Conservation (phyloP, 2,113 vertebrate genomes). For the Cyanoliseus patagonus region DNA sequence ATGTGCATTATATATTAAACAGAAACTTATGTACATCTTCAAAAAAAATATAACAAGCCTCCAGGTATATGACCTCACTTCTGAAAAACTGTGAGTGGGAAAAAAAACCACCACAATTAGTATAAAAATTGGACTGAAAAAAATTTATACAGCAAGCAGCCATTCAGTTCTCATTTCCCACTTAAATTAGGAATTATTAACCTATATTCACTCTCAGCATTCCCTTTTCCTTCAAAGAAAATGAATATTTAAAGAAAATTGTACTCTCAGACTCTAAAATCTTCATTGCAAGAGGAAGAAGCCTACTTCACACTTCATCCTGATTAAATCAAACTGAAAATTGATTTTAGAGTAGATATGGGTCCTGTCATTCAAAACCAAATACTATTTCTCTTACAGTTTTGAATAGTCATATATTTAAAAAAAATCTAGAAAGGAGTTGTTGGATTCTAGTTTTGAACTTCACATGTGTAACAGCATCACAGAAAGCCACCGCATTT, state of each 20-base stretch:
- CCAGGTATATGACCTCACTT: not conserved
- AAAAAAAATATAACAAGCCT: not conserved
- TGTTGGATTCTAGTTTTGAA: not conserved
- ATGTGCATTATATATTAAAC: not conserved
- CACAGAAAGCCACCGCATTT: not conserved
- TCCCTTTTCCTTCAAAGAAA: not conserved
- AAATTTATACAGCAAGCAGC: not conserved
- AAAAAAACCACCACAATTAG: fast-evolving
- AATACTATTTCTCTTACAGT: not conserved
- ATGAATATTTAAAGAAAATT: not conserved
- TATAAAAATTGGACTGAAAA: not conserved
- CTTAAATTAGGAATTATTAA: not conserved
- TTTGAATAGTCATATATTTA: not conserved
- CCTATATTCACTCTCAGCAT: not conserved
- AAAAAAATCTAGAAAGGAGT: not conserved
- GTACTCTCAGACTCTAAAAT: not conserved
- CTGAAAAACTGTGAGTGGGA: not conserved
- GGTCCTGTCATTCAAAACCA: not conserved
- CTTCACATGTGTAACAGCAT: not conserved
- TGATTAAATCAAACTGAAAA: not conserved
- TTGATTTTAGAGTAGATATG: not conserved
- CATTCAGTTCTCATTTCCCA: not conserved
- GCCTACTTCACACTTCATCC: not conserved
- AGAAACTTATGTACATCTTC: not conserved
- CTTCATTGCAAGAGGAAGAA: not conserved